phyloP scores from a whole-genome alignment of 2,888 invertebrate genomes.

The Notodonta ziczac region DNA sequence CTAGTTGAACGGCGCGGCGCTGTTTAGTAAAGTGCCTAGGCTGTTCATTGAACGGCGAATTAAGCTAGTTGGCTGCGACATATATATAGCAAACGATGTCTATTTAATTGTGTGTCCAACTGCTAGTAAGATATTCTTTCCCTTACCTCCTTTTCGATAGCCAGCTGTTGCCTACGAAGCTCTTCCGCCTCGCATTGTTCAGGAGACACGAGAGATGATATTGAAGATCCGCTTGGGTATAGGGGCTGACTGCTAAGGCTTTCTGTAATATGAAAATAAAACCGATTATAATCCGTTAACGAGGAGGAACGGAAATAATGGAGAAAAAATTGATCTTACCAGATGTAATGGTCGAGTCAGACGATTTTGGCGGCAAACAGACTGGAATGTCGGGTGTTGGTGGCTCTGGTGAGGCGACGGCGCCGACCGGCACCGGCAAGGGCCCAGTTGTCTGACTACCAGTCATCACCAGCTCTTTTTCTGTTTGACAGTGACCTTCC shows the following conservation, averaged over 20 bases:
- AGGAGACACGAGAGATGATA: constrained; percentile 48
- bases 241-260: constrained; percentile 40
- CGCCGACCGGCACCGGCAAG: constrained; percentile 67
- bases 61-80: no score
- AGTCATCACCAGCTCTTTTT: constrained; percentile 16
- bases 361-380: constrained; percentile 39
- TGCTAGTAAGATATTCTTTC: not conserved
- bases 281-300: constrained; percentile 4
- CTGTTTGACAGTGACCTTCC: constrained; percentile 11
- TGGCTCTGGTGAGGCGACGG: constrained; percentile 44
- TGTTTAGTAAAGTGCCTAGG: no score
- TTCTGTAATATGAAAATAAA: constrained; percentile 29
- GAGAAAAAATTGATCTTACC: constrained; percentile 35
- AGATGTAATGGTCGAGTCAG: constrained; percentile 31
- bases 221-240: constrained; percentile 32
- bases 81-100: no score
- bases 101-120: no score
- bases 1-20: no score
- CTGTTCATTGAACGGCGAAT: no score
- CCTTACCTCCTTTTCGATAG: constrained; percentile 75
- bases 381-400: constrained; percentile 32
- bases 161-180: constrained; percentile 70
- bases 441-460: constrained; percentile 55
- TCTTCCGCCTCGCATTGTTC: constrained; percentile 70
- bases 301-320: not conserved